Evolutionary conservation across 2,113 vertebrate species (phyloP).

Genomic region (Odocoileus hemionus): DNA sequence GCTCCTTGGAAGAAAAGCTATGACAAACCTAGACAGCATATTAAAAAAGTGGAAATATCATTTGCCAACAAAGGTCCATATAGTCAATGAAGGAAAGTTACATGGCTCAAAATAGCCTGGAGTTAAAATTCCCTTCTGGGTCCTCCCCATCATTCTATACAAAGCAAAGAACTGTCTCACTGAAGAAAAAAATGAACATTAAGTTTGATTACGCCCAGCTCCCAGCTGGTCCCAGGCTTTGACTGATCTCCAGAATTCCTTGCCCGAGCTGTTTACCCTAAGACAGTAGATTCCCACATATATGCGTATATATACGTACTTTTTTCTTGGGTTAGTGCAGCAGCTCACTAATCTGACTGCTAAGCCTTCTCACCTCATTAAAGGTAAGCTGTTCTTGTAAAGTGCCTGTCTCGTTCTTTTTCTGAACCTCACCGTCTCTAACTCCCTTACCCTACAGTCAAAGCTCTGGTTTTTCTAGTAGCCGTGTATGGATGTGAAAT

Average conservation of each 20-base stretch:
- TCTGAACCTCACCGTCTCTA: accelerated
- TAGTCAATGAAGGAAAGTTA: not conserved
- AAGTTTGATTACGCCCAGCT: not conserved
- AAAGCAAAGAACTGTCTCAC: not conserved
- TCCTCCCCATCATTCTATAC: not conserved
- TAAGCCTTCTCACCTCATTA: not conserved
- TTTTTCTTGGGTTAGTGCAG: not conserved
- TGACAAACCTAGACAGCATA: not conserved
- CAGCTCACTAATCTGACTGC: not conserved
- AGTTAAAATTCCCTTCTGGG: not conserved
- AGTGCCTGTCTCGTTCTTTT: not conserved
- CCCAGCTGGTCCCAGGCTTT: not conserved
- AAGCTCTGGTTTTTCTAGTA: not conserved
- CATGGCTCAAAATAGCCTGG: not conserved
- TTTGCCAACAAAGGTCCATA: not conserved
- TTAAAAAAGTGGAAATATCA: not conserved
- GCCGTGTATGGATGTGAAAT: not conserved
- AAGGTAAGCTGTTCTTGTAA: not conserved
- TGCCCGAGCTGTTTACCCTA: not conserved
- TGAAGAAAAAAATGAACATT: not conserved
- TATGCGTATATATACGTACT: not conserved
- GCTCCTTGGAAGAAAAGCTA: not conserved
- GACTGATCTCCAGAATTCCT: not conserved
- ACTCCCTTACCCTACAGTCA: not conserved
- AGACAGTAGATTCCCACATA: not conserved